A percentile compares a stretch with the other conserved stretches of the same genome.
phyloP scores from a whole-genome alignment of 1,140 invertebrate species.

The Calephelis virginiensis region DNA sequence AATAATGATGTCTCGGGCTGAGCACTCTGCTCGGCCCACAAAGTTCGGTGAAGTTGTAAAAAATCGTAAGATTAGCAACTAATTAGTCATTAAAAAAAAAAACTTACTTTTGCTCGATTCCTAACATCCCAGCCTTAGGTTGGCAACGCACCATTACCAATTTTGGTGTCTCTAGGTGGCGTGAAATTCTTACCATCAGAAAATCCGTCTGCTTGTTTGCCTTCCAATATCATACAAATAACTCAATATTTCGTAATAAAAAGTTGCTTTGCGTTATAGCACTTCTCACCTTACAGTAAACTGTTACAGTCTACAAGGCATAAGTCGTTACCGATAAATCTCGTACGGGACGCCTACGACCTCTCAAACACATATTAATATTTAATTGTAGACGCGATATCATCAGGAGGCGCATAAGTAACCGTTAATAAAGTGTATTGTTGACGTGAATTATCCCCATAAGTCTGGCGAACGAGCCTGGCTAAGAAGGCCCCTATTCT shows the following conservation, averaged over 20 bases:
- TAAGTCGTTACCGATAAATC: constrained; percentile 60
- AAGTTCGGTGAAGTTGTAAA: too few species aligned
- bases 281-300: constrained; percentile 57
- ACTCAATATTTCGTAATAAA: constrained; percentile 29
- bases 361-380: constrained; percentile 71
- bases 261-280: constrained; percentile 11
- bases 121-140: too few species aligned
- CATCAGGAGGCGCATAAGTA: constrained; percentile 68
- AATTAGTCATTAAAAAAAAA: too few species aligned
- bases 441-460: constrained; percentile 74
- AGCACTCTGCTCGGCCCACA: too few species aligned
- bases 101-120: too few species aligned
- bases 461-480: constrained; percentile 55
- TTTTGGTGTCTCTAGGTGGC: too few species aligned
- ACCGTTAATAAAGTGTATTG: constrained; percentile 76
- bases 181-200: too few species aligned
- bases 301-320: constrained; percentile 45
- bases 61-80: too few species aligned
- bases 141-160: too few species aligned
- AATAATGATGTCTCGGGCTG: too few species aligned
- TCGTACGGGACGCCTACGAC: constrained; percentile 53
- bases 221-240: neutral
- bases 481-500: constrained; percentile 43
- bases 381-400: constrained; percentile 76
- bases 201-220: too few species aligned